Base-by-base conservation (phyloP, 2,797 vertebrate genomes). In the Lepilemur ruficaudatus region DNA sequence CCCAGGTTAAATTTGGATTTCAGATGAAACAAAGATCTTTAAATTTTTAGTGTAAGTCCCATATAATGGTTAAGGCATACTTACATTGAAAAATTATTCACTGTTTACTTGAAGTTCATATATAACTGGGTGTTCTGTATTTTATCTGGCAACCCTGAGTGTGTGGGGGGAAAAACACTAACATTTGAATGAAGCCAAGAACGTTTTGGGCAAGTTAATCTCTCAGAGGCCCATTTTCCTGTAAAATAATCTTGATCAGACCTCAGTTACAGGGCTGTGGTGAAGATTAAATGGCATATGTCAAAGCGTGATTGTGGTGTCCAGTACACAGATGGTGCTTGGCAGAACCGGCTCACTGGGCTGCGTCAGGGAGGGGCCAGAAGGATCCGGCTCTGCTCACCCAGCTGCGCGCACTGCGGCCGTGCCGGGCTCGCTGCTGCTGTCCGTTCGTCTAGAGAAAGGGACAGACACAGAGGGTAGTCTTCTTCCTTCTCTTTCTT, bases 101-200 rank as follows among this genome's bases (percentile, higher is more conserved):
- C 52, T 48, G 48, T 61, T 73, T 80, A 59, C 73, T 65, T 75
- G 61, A 92, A 94, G 85, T 69, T 92, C 15, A 46, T 38, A 50
- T 52, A 55, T 79, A 93, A 67, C 18, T 35, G 28, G 17, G 6
- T 18, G 14, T 4, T 30, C 41, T 75, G 5, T 73, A 35, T 81
- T 61, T 75, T 86, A 81, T 81, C 23, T 59, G 41, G 41, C 23
- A 75, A 28, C 25, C 5, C 2, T 69, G 72, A 38, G 30, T 20
- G 11, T 55, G 28, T 78, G 28, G 20, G 9, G 23, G 28, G 23
- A 20, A 59, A 73, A 89, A 89, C 32, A 50, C n/a, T 70, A 15
- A 73, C 32, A 76, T 84, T 6, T 94, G 76, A 84, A 30, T n/a
- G 30, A 87, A 38, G 32, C 22, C 32, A 86, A 32, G 65, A 81